Percentiles rank a stretch among this genome's conserved stretches.
These are phyloP conservation scores for Cydia strobilella DNA, from an alignment of 1,140 invertebrate species.

Conservation along the genomic window DNA sequence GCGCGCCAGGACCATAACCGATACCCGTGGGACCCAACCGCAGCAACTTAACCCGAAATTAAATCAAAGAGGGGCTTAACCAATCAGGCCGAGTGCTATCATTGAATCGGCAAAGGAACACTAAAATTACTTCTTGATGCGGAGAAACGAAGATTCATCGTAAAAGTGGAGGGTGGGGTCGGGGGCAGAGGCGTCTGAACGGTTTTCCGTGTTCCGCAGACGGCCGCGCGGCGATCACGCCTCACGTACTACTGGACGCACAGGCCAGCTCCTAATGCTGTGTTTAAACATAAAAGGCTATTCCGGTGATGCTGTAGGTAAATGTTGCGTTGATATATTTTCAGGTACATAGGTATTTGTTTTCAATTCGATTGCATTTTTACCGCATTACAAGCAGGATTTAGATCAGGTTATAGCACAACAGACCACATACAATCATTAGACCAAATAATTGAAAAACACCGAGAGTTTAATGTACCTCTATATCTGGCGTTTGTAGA, in stretches of 20 bases:
- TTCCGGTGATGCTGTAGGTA: slow-evolving; percentile 73
- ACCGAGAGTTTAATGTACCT: too few species aligned
- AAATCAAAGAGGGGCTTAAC: slow-evolving; percentile 79
- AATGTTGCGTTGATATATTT: slow-evolving; percentile 50
- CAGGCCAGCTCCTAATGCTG: slow-evolving; percentile 66
- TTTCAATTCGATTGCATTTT: slow-evolving; percentile 50
- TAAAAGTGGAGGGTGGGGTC: slow-evolving; percentile 71
- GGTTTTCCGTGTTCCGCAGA: slow-evolving; percentile 77
- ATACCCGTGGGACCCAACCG: slow-evolving; percentile 63
- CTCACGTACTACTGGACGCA: slow-evolving; percentile 63
- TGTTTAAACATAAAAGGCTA: slow-evolving; percentile 77
- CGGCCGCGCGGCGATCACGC: slow-evolving; percentile 72
- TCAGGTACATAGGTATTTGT: not conserved
- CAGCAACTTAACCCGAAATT: slow-evolving; percentile 78
- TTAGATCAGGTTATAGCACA: too few species aligned
- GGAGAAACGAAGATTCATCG: slow-evolving; percentile 80
- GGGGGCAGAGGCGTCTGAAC: slow-evolving; percentile 64
- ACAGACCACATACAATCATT: too few species aligned
- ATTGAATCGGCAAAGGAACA: slow-evolving; percentile 79
- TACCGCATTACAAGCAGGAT: slow-evolving; percentile 33
- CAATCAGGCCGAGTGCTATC: slow-evolving; percentile 79
- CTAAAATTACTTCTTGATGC: slow-evolving; percentile 80
- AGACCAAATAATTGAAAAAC: too few species aligned
- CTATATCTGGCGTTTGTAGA: too few species aligned
- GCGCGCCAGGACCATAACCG: slow-evolving; percentile 44